Percentiles rank a stretch among this genome's conserved stretches.
phyloP scores from a whole-genome alignment of 2,113 vertebrate genomes.

The Mastomys natalensis region DNA sequence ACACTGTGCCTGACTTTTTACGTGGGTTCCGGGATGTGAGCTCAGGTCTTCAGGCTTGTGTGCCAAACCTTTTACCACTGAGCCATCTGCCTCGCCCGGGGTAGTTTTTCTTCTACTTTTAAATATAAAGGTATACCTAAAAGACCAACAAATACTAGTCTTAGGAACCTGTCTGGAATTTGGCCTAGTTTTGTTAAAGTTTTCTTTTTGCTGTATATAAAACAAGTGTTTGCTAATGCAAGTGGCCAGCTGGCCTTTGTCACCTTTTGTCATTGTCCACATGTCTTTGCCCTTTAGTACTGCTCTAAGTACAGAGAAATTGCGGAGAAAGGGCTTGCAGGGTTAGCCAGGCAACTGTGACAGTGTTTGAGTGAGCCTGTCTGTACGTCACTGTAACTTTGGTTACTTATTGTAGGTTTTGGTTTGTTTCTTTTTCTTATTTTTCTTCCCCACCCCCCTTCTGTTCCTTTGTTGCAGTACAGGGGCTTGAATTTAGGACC shows the following conservation, averaged over 20 bases:
- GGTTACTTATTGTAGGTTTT: not conserved
- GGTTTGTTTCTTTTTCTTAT: not conserved
- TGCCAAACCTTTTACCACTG: not conserved
- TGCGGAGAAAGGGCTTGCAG: not conserved
- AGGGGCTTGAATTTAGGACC: not conserved
- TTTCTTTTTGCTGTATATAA: not conserved
- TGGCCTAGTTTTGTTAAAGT: conserved; percentile 45
- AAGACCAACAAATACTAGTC: not conserved
- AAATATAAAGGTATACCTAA: not conserved
- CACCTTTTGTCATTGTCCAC: too few relatives aligned
- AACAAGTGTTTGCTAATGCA: not conserved
- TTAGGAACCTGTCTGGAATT: not conserved
- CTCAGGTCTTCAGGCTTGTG: not conserved
- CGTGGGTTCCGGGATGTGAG: not conserved
- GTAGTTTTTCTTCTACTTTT: conserved; percentile 50
- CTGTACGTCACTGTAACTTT: not conserved
- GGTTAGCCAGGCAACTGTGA: not conserved
- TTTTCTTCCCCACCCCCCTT: too few relatives aligned
- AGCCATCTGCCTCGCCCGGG: too few relatives aligned
- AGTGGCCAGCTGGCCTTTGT: not conserved
- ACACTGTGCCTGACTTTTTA: not conserved
- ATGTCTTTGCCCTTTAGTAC: not conserved
- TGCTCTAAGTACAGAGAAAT: not conserved
- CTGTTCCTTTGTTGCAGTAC: not conserved
- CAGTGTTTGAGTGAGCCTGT: not conserved